Conservation (phyloP, 2,113 vertebrate genomes). For the Meleagris gallopavo region DNA sequence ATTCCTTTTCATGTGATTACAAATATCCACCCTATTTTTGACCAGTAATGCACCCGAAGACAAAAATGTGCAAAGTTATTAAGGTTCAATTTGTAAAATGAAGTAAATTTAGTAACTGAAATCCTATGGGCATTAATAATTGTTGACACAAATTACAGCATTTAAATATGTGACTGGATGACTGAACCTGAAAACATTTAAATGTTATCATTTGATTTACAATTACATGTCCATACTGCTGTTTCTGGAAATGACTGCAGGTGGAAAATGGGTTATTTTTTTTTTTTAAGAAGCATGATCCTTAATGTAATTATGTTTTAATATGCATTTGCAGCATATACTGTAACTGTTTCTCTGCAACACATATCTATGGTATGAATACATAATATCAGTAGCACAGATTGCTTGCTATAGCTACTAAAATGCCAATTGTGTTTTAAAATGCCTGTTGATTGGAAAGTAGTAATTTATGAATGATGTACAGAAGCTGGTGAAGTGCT, state of each 20-base stretch:
- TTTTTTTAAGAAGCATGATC: neutral
- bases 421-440: conserved; percentile 38
- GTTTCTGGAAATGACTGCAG: conserved; percentile 35
- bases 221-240: neutral
- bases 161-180: conserved; percentile 26
- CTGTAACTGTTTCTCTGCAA: conserved; percentile 16
- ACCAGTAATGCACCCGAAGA: fast-evolving
- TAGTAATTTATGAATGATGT: neutral
- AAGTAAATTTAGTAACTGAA: neutral
- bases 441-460: conserved; percentile 34
- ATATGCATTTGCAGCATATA: conserved; percentile 32
- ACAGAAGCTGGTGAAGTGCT: neutral
- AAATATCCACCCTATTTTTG: neutral
- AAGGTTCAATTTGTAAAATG: neutral
- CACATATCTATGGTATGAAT: conserved; percentile 45
- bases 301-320: conserved; percentile 25
- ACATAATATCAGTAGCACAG: conserved; percentile 5
- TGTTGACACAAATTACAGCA: neutral
- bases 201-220: neutral
- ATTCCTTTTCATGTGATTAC: neutral
- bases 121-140: neutral
- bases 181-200: conserved; percentile 42
- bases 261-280: conserved; percentile 36
- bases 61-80: neutral
- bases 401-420: neutral